Base-by-base conservation (phyloP, 2,113 vertebrate species). In the Oreochromis spilurus region DNA sequence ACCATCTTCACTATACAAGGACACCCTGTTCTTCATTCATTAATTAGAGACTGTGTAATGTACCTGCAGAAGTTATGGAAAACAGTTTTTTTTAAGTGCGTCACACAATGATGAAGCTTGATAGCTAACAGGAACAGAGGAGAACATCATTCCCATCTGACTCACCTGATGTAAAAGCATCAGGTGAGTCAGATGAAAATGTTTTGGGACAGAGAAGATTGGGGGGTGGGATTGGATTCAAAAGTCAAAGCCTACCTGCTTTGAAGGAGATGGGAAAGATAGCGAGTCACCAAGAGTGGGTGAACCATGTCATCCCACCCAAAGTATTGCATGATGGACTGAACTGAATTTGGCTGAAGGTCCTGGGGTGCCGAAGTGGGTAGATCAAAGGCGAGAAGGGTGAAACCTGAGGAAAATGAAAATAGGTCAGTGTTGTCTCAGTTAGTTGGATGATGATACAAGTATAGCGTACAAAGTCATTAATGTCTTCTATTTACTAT, bases 291-390 rank as follows among this genome's bases (percentile, higher is more conserved):
- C 60, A 99, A 95, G 50, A 97, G 95, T 21, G 98, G 97, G 75
- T 97, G 96, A 87, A 99, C 96, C 97, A 98, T 98, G 89, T 99
- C 98, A 90, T 99, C 98, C 98, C 98, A 99, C 88, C 97, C 98
- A 84, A 99, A 99, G 82, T 96, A 95, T 2, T 98, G 97, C 96
- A 99, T 97, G 94, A 98, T 97, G 85, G 97, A 96, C 78, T 96
- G 91, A 87, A 97, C 92, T 1, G 98, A 98, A 87, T 96, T 97
- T 79, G 98, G 98, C 88, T 99, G 98, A 43, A 99, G 97, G 87
- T 99, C 97, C 81, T 97, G 96, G 0, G 98, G 97, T 75, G 97
- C 97, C 40, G 97, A 97, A 90, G 94, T 93, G 13, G 98, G 98
- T 92, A 99, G 95, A 89, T 99, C 98, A 92, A 97, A 93, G 21